Evolutionary conservation across 37 sponge, comb jelly and placozoan species (phyloP).

Genomic region (Cliona cf. orientalis): DNA sequence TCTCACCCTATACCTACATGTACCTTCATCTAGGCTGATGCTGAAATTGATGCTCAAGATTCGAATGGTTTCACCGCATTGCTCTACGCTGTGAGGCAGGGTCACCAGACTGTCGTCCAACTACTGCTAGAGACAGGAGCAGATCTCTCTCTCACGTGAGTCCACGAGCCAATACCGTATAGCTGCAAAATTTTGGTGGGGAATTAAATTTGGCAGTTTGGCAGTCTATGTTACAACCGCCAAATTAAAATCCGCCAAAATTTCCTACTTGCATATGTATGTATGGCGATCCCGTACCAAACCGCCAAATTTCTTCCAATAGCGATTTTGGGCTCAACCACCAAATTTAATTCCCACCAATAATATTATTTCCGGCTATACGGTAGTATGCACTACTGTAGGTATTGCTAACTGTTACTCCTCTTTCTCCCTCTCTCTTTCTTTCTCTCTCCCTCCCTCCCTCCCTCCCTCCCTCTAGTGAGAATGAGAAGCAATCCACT

Average conservation of each 20-base stretch:
- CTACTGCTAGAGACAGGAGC: constrained; percentile 82
- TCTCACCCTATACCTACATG: not conserved
- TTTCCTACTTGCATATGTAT: no score
- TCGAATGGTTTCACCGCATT: constrained; percentile 73
- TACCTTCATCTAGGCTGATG: constrained; percentile 36
- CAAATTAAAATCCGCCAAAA: no score
- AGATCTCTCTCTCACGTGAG: constrained; percentile 66
- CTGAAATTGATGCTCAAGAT: constrained; percentile 63
- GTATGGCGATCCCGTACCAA: no score
- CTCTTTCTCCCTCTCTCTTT: not conserved
- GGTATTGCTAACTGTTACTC: no score
- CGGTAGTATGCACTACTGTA: no score
- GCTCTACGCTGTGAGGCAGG: constrained; percentile 77
- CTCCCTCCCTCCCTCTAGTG: constrained; percentile 39
- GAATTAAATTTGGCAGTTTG: no score
- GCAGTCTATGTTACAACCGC: no score
- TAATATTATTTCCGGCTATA: no score
- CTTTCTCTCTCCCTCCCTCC: not conserved
- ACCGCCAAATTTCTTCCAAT: no score
- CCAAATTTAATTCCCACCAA: no score
- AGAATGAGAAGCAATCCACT: constrained; percentile 53
- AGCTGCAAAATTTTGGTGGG: no score
- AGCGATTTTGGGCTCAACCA: no score
- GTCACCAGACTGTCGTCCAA: constrained; percentile 75
- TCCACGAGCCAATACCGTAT: not conserved